phyloP scores from a whole-genome alignment of 2,797 vertebrate genomes.

The Chrysolophus pictus region DNA sequence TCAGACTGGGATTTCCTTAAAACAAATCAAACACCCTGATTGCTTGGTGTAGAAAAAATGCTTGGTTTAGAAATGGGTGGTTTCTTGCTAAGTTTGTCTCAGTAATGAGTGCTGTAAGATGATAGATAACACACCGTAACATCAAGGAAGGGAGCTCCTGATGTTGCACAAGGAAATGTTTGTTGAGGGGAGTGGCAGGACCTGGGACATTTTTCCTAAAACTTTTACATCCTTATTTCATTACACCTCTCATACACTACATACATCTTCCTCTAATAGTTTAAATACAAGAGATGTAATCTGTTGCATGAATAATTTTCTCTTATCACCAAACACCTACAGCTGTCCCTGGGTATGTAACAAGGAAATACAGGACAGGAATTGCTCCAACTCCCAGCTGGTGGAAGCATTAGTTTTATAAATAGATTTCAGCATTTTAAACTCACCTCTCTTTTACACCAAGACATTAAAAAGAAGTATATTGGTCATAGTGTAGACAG shows the following conservation, averaged over 20 bases:
- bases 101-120: background rate
- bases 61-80: slow-evolving; percentile 1
- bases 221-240: slow-evolving; percentile 58
- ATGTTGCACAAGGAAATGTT: slow-evolving; percentile 40
- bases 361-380: slow-evolving; percentile 47
- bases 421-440: slow-evolving; percentile 22
- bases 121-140: slow-evolving; percentile 27
- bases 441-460: slow-evolving; percentile 41
- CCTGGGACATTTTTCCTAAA: slow-evolving; percentile 13
- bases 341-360: slow-evolving; percentile 65
- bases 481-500: background rate
- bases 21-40: slow-evolving; percentile 15
- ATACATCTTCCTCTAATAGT: slow-evolving; percentile 57
- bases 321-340: slow-evolving; percentile 67
- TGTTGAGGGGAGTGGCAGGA: background rate
- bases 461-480: background rate
- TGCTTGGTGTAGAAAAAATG: slow-evolving; percentile 47
- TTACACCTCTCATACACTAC: slow-evolving; percentile 31
- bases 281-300: slow-evolving; percentile 72
- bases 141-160: slow-evolving; percentile 36
- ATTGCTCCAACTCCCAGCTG: slow-evolving; percentile 44
- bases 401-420: slow-evolving; percentile 35
- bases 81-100: slow-evolving; percentile 8
- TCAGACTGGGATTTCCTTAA: background rate
- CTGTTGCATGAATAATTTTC: slow-evolving; percentile 70